Evolutionary conservation across 2,888 invertebrate species (phyloP).

Genomic region (Blera fallax): DNA sequence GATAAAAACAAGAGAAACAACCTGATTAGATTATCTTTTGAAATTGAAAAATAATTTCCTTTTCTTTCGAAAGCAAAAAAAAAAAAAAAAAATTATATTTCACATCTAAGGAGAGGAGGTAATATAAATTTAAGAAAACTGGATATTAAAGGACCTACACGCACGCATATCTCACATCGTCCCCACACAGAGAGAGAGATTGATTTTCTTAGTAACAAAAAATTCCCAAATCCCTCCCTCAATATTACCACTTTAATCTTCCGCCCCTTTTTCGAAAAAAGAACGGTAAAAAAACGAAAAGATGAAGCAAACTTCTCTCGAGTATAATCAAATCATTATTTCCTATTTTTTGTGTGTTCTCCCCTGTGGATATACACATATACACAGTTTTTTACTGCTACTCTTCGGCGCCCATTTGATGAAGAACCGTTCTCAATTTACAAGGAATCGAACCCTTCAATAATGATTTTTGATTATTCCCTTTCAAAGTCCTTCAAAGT

Average conservation of each 20-base stretch:
- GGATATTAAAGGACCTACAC: conserved; percentile 1
- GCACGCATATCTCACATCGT: neutral
- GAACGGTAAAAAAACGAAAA: neutral
- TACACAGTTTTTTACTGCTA: neutral
- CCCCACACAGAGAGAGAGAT: neutral
- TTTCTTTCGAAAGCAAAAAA: neutral
- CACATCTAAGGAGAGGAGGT: conserved; percentile 3
- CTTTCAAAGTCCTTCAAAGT: conserved; percentile 7
- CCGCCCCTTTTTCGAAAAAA: neutral
- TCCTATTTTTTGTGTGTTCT: neutral
- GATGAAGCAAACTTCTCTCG: neutral
- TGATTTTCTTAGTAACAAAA: neutral
- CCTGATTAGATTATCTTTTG: conserved; percentile 33
- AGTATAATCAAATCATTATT: conserved; percentile 35
- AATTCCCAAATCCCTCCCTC: neutral
- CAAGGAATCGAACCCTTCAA: conserved; percentile 11
- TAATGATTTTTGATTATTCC: conserved; percentile 22
- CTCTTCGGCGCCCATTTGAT: neutral
- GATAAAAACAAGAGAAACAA: conserved; percentile 24
- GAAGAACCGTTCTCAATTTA: conserved; percentile 26
- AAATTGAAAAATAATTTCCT: conserved; percentile 47
- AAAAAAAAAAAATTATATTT: conserved; percentile 10
- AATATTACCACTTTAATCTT: conserved; percentile 2
- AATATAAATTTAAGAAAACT: conserved; percentile 12
- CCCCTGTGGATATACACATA: neutral